phyloP scores from a whole-genome alignment of 2,888 invertebrate genomes.

The Lasioglossum calceatum region DNA sequence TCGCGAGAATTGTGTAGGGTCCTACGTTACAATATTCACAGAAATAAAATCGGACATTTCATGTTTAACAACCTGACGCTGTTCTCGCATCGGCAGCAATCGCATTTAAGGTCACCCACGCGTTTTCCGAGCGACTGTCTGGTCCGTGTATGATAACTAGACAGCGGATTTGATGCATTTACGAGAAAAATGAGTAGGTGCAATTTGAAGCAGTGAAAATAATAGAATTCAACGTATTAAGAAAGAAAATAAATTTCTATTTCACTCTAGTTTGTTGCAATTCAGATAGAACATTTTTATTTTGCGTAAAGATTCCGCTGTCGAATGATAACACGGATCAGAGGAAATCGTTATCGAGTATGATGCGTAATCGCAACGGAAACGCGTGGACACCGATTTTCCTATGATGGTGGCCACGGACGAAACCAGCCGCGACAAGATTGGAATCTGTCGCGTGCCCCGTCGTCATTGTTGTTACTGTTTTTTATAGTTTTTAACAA shows the following conservation, averaged over 20 bases:
- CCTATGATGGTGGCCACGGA: slow-evolving; percentile 12
- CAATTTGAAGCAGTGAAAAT: no score
- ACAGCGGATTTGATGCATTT: no score
- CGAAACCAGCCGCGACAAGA: slow-evolving; percentile 13
- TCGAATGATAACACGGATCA: no score
- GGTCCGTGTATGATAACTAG: background rate
- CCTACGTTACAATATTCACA: background rate
- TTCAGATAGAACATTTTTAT: no score
- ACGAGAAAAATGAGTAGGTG: no score
- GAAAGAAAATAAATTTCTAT: no score
- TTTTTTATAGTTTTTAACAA: slow-evolving; percentile 64
- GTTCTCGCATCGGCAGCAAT: background rate
- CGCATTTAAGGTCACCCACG: background rate
- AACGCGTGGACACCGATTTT: slow-evolving; percentile 8
- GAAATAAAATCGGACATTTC: background rate
- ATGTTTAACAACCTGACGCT: background rate
- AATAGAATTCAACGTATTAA: no score
- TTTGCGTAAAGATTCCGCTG: no score
- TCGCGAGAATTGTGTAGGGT: background rate
- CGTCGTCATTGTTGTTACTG: slow-evolving; percentile 53
- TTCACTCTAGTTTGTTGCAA: no score
- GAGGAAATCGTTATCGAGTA: background rate
- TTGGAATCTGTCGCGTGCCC: background rate
- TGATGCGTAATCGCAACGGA: background rate
- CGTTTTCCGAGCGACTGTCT: background rate